phyloP scores from a whole-genome alignment of 2,113 vertebrate species.

The Polyodon spathula region DNA sequence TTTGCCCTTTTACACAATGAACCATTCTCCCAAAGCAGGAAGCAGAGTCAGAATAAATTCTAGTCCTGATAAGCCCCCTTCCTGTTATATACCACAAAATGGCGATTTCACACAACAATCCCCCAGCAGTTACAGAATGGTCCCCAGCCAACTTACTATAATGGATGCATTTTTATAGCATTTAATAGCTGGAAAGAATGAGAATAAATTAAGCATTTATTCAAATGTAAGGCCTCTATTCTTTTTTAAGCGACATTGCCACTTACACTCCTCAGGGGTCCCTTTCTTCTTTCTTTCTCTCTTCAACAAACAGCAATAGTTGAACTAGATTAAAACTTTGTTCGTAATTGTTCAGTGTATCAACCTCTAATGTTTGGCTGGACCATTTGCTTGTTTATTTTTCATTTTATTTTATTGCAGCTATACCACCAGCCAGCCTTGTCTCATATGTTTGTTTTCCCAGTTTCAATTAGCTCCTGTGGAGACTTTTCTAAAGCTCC shows the following conservation, averaged over 20 bases:
- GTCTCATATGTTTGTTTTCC: background rate
- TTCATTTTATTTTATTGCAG: slow-evolving; percentile 8
- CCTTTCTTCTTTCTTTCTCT: slow-evolving; percentile 10
- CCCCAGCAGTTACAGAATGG: slow-evolving; percentile 24
- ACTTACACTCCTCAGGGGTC: slow-evolving; percentile 35
- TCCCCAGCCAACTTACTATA: slow-evolving; percentile 32
- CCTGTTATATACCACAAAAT: slow-evolving; percentile 25
- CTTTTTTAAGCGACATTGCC: slow-evolving; percentile 4
- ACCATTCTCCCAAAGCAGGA: slow-evolving; percentile 34
- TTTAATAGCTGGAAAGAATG: slow-evolving; percentile 24
- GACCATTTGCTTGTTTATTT: background rate
- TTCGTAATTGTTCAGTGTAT: background rate
- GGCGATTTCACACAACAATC: slow-evolving; percentile 26
- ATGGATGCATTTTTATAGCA: slow-evolving; percentile 39
- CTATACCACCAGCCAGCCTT: background rate
- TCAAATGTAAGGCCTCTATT: background rate
- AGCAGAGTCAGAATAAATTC: slow-evolving; percentile 15
- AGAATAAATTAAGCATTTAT: slow-evolving; percentile 6
- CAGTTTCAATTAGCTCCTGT: slow-evolving; percentile 5
- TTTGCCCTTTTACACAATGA: slow-evolving; percentile 37
- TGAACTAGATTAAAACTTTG: background rate
- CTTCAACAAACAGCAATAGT: background rate
- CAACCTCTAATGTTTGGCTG: background rate
- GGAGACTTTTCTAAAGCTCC: background rate
- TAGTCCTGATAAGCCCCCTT: slow-evolving; percentile 33